Percentiles rank a stretch among this genome's conserved stretches.
phyloP scores from a whole-genome alignment of 2,888 invertebrate genomes.

The Noctua comes region DNA sequence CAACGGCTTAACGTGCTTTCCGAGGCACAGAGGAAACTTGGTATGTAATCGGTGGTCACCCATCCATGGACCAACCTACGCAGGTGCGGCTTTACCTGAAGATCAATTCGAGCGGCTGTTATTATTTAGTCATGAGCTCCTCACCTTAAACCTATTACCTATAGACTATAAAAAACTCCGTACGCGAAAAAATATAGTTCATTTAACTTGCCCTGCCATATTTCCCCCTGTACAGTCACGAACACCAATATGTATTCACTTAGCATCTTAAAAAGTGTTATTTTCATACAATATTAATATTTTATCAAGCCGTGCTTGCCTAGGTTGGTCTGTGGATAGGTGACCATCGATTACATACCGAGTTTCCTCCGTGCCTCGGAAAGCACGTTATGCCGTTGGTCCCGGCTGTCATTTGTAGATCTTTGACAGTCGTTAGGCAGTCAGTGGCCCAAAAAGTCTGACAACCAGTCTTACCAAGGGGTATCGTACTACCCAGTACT shows the following conservation, averaged over 20 bases:
- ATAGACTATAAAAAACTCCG: conserved; percentile 5
- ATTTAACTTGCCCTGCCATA: conserved; percentile 21
- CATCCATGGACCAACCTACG: not conserved
- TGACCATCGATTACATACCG: too few relatives aligned
- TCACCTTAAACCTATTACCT: not conserved
- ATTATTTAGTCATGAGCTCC: not conserved
- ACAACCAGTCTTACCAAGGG: too few relatives aligned
- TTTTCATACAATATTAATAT: not conserved
- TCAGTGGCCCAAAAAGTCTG: too few relatives aligned
- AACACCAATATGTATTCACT: not conserved
- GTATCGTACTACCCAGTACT: too few relatives aligned
- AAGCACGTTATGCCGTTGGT: too few relatives aligned
- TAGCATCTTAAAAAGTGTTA: not conserved
- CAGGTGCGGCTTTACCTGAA: not conserved
- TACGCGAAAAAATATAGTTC: conserved; percentile 24
- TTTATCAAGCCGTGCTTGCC: too few relatives aligned
- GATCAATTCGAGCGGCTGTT: not conserved
- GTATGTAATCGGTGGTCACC: not conserved
- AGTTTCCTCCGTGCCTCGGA: too few relatives aligned
- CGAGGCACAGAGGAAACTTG: not conserved
- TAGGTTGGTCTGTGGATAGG: too few relatives aligned
- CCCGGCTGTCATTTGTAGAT: too few relatives aligned
- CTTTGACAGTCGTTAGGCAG: too few relatives aligned
- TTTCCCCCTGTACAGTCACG: conserved; percentile 4
- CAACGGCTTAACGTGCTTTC: not conserved